Conservation (phyloP, 2,113 vertebrate genomes). For the Crotalus tigris region DNA sequence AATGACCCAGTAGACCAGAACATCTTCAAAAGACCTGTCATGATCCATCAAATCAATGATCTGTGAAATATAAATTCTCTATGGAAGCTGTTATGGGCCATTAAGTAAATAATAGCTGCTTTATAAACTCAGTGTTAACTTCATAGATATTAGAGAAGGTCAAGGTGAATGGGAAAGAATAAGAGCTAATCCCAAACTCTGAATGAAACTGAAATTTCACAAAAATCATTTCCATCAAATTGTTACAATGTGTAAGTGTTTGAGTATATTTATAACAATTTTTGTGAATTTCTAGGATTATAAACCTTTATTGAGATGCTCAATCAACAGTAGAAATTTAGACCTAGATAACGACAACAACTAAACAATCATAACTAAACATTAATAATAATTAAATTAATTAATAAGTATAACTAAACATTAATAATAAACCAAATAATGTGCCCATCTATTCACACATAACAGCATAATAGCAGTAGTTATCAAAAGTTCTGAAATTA, state of each 20-base stretch:
- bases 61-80: conserved; percentile 66
- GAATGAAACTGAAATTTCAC: conserved; percentile 27
- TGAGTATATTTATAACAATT: background rate
- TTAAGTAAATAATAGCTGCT: conserved; percentile 68
- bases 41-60: conserved; percentile 60
- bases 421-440: background rate
- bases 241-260: rapidly evolving
- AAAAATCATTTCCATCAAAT: background rate
- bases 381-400: background rate
- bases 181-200: conserved; percentile 26
- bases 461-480: background rate
- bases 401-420: background rate
- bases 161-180: conserved; percentile 41
- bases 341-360: background rate
- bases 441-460: background rate
- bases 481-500: background rate
- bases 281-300: background rate
- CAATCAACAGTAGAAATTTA: background rate
- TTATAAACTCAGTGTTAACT: conserved; percentile 61
- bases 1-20: conserved; percentile 66
- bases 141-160: conserved; percentile 52
- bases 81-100: conserved; percentile 56
- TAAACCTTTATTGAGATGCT: background rate
- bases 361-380: background rate
- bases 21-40: conserved; percentile 65